phyloP scores from a whole-genome alignment of 2,113 vertebrate genomes.

The Pagrus major region DNA sequence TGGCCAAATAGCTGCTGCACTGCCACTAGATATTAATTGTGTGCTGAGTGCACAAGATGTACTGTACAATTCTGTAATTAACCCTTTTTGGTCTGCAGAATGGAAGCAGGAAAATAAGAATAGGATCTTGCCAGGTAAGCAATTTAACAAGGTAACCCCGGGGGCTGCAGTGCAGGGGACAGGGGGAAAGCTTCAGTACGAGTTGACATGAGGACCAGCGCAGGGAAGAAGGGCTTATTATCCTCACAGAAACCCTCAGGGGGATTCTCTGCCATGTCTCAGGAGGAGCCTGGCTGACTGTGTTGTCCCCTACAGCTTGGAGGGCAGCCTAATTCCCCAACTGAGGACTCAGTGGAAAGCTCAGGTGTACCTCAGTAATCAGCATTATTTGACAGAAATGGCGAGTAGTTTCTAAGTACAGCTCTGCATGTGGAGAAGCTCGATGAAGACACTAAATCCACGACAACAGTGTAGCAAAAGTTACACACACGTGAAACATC shows the following conservation, averaged over 20 bases:
- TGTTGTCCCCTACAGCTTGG: slow-evolving; percentile 34
- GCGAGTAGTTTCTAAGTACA: background rate
- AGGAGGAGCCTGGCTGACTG: slow-evolving; percentile 43
- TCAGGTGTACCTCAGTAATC: slow-evolving; percentile 42
- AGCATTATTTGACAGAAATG: slow-evolving; percentile 13
- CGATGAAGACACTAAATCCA: slow-evolving; percentile 24
- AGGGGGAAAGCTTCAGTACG: slow-evolving; percentile 13
- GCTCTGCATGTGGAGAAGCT: background rate
- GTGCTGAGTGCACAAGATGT: slow-evolving; percentile 30
- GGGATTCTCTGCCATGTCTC: slow-evolving; percentile 49
- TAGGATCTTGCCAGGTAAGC: slow-evolving; percentile 42
- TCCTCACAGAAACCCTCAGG: slow-evolving; percentile 24
- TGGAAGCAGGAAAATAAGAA: slow-evolving; percentile 16
- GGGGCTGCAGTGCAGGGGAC: slow-evolving; percentile 28
- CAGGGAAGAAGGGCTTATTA: slow-evolving; percentile 38
- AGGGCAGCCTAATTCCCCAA: slow-evolving; percentile 34
- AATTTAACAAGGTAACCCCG: slow-evolving; percentile 42
- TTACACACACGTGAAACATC: slow-evolving; percentile 39
- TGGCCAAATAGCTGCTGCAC: slow-evolving; percentile 44
- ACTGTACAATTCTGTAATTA: slow-evolving; percentile 49
- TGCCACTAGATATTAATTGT: slow-evolving; percentile 45
- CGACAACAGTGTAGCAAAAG: slow-evolving; percentile 14
- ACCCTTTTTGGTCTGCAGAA: slow-evolving; percentile 34
- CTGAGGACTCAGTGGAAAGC: slow-evolving; percentile 25
- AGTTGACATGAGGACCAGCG: slow-evolving; percentile 25